A percentile compares a stretch with the other conserved stretches of the same genome.
phyloP scores from a whole-genome alignment of 2,888 invertebrate genomes.

The Amiota minor region DNA sequence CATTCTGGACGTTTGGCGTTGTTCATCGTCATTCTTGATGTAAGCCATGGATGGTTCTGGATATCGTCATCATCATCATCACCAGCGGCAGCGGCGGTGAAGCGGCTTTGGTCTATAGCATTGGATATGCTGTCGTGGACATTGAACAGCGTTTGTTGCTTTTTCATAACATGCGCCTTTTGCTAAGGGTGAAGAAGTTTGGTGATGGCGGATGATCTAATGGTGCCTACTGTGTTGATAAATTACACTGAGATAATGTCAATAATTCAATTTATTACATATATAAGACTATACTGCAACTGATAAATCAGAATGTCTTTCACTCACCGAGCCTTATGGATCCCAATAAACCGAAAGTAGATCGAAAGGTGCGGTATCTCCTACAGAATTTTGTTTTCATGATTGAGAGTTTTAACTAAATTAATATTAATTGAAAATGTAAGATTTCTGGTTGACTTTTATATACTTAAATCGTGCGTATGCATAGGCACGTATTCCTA shows the following conservation, averaged over 20 bases:
- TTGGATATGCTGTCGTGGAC: constrained; percentile 51
- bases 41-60: constrained; percentile 8
- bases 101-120: constrained; percentile 36
- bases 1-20: constrained; percentile 28
- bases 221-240: constrained; percentile 24
- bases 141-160: constrained; percentile 64
- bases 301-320: neutral
- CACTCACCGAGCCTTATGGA: neutral
- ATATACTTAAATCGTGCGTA: too few relatives aligned
- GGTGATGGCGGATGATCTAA: too few relatives aligned
- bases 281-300: too few relatives aligned
- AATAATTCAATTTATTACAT: neutral
- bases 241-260: neutral
- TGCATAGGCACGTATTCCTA: constrained; percentile 5
- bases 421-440: too few relatives aligned
- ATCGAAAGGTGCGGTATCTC: neutral
- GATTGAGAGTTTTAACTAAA: too few relatives aligned
- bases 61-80: constrained; percentile 35
- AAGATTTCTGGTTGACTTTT: too few relatives aligned
- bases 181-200: too few relatives aligned
- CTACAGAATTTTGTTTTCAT: too few relatives aligned
- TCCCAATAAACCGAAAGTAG: neutral
- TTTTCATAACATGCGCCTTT: constrained; percentile 49
- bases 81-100: constrained; percentile 21
- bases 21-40: constrained; percentile 44